These are phyloP conservation scores for Anguilla obscura DNA, from an alignment of 2,797 vertebrate species.

Conservation along the genomic window DNA sequence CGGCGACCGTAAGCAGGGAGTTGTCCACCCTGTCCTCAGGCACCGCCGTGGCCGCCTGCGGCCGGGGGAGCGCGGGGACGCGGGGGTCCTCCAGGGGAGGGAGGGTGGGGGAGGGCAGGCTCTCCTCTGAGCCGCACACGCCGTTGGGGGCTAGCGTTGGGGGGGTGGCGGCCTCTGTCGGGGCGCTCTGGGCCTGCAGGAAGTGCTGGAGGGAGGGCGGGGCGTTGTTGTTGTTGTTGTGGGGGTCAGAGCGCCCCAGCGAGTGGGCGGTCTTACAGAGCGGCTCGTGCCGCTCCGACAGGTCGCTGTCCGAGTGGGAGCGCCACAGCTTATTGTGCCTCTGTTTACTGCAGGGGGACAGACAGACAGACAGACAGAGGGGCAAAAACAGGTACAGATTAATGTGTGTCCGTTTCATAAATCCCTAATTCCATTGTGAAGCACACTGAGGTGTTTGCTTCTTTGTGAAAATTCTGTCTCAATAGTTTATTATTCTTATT, in stretches of 20 bases:
- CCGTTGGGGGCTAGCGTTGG: slow-evolving; percentile 68
- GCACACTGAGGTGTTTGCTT: not conserved
- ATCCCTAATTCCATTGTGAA: not conserved
- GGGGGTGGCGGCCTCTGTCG: not conserved
- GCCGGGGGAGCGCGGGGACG: slow-evolving; percentile 70
- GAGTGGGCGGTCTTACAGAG: slow-evolving; percentile 66
- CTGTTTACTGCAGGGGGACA: slow-evolving; percentile 83
- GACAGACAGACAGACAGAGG: slow-evolving; percentile 6
- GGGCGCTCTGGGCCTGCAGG: slow-evolving; percentile 71
- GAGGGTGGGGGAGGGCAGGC: slow-evolving; percentile 57
- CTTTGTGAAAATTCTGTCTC: too few species aligned
- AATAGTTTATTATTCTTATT: not conserved
- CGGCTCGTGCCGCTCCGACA: slow-evolving; percentile 84
- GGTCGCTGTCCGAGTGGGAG: slow-evolving; percentile 91
- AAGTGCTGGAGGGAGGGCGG: slow-evolving; percentile 84
- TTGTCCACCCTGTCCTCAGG: slow-evolving; percentile 74
- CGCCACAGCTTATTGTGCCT: slow-evolving; percentile 97
- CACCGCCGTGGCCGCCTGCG: slow-evolving; percentile 82
- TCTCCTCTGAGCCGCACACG: slow-evolving; percentile 53
- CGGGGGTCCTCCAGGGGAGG: slow-evolving; percentile 59
- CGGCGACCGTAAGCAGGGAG: slow-evolving; percentile 47
- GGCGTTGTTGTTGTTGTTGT: slow-evolving; percentile 69
- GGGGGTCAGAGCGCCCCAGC: slow-evolving; percentile 61
- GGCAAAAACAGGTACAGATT: not conserved
- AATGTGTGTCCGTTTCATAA: not conserved